phyloP scores from a whole-genome alignment of 1,140 invertebrate species.

The Pachypeltis micranthus region DNA sequence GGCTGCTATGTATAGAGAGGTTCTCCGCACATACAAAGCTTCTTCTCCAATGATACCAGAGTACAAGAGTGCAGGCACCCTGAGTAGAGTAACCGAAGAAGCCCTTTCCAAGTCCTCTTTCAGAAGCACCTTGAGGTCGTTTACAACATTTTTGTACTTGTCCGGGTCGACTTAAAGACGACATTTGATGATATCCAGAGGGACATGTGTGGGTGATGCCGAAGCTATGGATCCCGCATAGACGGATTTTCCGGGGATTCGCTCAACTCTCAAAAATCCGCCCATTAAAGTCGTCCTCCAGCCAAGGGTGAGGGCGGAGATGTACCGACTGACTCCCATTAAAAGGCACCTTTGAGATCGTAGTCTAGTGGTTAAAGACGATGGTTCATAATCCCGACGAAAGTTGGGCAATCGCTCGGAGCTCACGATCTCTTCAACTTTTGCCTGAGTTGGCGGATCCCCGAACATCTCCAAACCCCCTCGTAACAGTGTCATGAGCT shows the following conservation, averaged over 20 bases:
- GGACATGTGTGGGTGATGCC: conserved; percentile 78
- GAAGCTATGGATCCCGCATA: conserved; percentile 92
- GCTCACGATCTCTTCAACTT: no score
- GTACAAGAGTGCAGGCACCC: conserved; percentile 72
- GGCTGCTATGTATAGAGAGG: conserved; percentile 82
- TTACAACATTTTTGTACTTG: conserved; percentile 85
- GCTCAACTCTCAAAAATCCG: no score
- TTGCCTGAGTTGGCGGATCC: no score
- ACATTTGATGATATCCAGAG: conserved; percentile 97
- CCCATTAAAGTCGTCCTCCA: no score
- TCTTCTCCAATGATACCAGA: conserved; percentile 81
- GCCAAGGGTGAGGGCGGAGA: no score
- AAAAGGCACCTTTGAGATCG: no score
- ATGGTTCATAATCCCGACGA: no score
- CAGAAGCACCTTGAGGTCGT: conserved; percentile 83
- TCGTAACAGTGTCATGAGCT: no score
- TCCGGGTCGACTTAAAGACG: conserved; percentile 89
- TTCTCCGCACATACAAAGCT: conserved; percentile 83
- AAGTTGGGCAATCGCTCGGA: no score
- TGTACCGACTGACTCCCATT: no score
- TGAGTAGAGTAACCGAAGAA: conserved; percentile 95
- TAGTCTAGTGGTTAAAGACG: no score
- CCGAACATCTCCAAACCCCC: no score
- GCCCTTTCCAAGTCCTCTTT: conserved; percentile 96
- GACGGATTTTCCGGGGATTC: conserved; percentile 50